Conservation (phyloP, 2,797 vertebrate genomes). For the Trachops cirrhosus region DNA sequence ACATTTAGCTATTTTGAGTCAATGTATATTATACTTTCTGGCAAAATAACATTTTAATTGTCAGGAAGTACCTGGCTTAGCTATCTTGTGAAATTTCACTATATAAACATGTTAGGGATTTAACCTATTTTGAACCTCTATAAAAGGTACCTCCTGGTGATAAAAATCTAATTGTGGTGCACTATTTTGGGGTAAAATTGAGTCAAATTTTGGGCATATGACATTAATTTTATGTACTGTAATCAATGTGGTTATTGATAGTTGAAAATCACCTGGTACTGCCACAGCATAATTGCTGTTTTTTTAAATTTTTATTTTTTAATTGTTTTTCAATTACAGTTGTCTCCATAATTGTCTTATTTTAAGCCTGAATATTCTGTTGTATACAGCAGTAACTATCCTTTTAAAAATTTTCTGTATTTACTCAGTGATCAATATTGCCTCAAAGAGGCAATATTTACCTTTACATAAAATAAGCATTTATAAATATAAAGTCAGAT, state of each 20-base stretch:
- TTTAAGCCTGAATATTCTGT: neutral
- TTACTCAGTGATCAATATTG: neutral
- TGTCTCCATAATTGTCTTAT: neutral
- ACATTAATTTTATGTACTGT: neutral
- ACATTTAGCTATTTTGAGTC: neutral
- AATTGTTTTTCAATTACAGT: no score
- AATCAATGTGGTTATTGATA: neutral
- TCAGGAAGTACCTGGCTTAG: neutral
- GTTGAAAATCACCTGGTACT: neutral
- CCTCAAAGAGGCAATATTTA: neutral
- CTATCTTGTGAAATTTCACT: neutral
- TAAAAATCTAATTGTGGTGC: neutral
- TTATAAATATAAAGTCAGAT: neutral
- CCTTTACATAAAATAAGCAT: neutral
- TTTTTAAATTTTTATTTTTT: no score
- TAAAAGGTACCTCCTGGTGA: neutral
- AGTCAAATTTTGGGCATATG: neutral
- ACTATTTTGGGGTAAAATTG: neutral
- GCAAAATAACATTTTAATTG: neutral
- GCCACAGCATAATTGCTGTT: neutral
- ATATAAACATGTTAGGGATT: neutral
- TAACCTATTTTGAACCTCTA: neutral
- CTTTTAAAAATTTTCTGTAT: neutral
- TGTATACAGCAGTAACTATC: neutral
- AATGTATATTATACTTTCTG: neutral